Percentiles rank a stretch among this genome's conserved stretches.
phyloP scores from a whole-genome alignment of 2,113 vertebrate species.

The Onychorhynchus coronatus region DNA sequence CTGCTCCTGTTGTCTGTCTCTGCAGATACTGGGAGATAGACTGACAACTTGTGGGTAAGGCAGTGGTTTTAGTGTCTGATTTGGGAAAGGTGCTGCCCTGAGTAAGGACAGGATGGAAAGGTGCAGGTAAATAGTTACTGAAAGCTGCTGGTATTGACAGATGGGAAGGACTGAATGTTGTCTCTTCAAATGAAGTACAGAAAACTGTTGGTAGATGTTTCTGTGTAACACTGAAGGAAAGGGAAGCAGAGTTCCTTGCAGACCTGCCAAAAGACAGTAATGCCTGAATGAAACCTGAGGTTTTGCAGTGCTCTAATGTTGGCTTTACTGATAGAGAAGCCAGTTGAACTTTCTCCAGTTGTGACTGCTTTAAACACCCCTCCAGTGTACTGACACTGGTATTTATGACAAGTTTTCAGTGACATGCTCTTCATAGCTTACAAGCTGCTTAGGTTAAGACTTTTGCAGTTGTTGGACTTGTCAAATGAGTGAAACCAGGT shows the following conservation, averaged over 20 bases:
- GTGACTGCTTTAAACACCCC: neutral
- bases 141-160: neutral
- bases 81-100: neutral
- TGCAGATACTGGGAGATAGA: neutral
- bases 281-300: neutral
- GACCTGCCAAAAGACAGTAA: neutral
- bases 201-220: neutral
- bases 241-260: neutral
- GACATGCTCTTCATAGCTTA: neutral
- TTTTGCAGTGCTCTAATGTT: neutral
- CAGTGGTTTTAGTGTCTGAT: neutral
- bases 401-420: neutral
- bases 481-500: neutral
- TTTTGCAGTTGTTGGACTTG: neutral
- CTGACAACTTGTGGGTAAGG: neutral
- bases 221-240: neutral
- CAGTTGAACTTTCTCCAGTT: neutral
- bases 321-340: neutral
- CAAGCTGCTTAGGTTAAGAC: neutral
- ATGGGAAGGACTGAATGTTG: neutral
- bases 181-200: neutral
- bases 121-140: neutral
- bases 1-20: neutral
- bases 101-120: neutral
- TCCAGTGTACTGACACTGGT: neutral